Base-by-base conservation (phyloP, 2,113 vertebrate genomes). In the Cinclus mexicanus region DNA sequence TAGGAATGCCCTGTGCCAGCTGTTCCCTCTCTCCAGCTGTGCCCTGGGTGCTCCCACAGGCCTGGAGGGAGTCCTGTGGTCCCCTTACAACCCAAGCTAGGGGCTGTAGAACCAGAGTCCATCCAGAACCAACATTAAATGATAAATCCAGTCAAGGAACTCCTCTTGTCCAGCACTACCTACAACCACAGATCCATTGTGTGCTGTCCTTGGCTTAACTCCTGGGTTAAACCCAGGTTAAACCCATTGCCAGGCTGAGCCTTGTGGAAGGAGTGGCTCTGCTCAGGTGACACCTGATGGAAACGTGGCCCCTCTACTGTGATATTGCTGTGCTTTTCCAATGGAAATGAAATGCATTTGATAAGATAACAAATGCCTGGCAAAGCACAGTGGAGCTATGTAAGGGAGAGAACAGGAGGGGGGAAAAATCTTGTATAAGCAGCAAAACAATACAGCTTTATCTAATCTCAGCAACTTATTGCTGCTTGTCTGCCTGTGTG, bases 391-490 rank as follows among this genome's bases (percentile, higher is more conserved):
- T 84, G 95, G 64, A 97, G 95, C 96, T 85, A 81, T 68, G 87
- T 23, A 83, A 81, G 60, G 87, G 69, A 85, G 88, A 67, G 93
- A 94, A 83, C 88, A 96, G 79, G 88, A 93, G 85, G 80, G 94
- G 77, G 26, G 9, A 1, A 88, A 81, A 89, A 44, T 60, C 96
- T 97, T 95, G 87, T 96, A 87, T 91, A 97, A 97, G 96, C 95
- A 92, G 80, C 93, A 93, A 96, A 97, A 98, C 98, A 98, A 98
- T 97, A 76, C 87, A 87, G 97, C 97, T 97, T 98, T 98, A 98
- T 98, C 97, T 98, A 98, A 98, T 97, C 98, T 97, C 91, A 50
- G 88, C 88, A 97, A 97, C 90, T 97, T 95, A 97, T 59, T 97
- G 97, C 96, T 57, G 96, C 96, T 96, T 96, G 97, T 97, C 96